A percentile compares a stretch with the other conserved stretches of the same genome.
Evolutionary conservation across 2,797 vertebrate species (phyloP).

Genomic region (Tapera naevia): DNA sequence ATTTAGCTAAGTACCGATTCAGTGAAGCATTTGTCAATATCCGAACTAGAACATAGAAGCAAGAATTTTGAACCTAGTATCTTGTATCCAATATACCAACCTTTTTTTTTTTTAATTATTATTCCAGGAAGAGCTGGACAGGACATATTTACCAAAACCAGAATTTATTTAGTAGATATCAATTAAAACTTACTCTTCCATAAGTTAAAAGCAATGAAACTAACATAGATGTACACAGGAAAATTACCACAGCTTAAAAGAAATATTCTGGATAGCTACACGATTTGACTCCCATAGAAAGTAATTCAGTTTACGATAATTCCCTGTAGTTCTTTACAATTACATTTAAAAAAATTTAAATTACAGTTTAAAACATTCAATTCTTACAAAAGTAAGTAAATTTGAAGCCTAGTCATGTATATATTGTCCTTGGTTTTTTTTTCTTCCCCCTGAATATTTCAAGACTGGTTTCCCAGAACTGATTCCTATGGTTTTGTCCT

Average conservation of each 20-base stretch:
- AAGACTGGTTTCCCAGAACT: neutral
- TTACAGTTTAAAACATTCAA: neutral
- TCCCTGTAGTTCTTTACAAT: conserved; percentile 17
- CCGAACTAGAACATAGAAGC: neutral
- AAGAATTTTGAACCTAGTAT: neutral
- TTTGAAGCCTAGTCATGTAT: conserved; percentile 14
- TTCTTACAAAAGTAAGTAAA: conserved; percentile 28
- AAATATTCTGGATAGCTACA: neutral
- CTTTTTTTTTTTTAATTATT: neutral
- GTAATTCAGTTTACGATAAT: neutral
- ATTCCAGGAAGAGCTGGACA: neutral
- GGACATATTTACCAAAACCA: neutral
- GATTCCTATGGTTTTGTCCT: neutral
- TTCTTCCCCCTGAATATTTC: neutral
- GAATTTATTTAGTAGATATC: neutral
- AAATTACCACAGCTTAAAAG: neutral
- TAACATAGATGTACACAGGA: neutral
- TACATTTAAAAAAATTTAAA: neutral
- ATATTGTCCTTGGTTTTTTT: neutral
- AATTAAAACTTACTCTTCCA: neutral
- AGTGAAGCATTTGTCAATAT: neutral
- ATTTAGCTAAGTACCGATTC: neutral
- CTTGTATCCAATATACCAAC: neutral
- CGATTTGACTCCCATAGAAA: neutral
- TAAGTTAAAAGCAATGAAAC: neutral